phyloP scores from a whole-genome alignment of 1,140 invertebrate species.

The Hypothenemus hampei region DNA sequence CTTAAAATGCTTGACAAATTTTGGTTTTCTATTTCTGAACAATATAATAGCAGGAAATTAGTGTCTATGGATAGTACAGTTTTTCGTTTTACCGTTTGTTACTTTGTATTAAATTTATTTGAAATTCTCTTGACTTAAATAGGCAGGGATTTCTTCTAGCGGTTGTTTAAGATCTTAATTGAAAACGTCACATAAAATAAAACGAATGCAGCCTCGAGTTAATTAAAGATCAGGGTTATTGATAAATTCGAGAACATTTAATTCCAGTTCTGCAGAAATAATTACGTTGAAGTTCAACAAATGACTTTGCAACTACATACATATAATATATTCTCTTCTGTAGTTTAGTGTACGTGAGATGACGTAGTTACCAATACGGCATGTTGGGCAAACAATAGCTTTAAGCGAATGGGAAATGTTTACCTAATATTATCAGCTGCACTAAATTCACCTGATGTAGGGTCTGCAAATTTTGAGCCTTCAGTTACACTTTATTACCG shows the following conservation, averaged over 20 bases:
- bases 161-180: not conserved
- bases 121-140: not conserved
- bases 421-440: constrained; percentile 6
- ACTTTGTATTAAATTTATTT: not conserved
- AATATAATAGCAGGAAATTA: not conserved
- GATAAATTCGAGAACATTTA: not conserved
- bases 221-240: not conserved
- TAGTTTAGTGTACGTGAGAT: constrained; percentile 13
- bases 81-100: not conserved
- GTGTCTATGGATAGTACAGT: not conserved
- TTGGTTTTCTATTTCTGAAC: not conserved
- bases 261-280: not conserved
- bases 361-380: constrained; percentile 15
- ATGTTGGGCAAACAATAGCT: constrained; percentile 14
- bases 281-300: constrained; percentile 13
- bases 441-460: constrained; percentile 3
- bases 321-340: constrained; percentile 9
- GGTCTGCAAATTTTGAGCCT: not conserved
- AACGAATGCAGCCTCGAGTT: not conserved
- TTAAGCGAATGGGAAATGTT: constrained; percentile 12
- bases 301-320: constrained; percentile 10
- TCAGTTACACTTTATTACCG: too few relatives aligned
- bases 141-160: not conserved
- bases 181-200: constrained; percentile 1
- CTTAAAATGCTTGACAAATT: not conserved